These are phyloP conservation scores for Mellilla xanthometata DNA, from an alignment of 2,888 invertebrate genomes.

Conservation along the genomic window DNA sequence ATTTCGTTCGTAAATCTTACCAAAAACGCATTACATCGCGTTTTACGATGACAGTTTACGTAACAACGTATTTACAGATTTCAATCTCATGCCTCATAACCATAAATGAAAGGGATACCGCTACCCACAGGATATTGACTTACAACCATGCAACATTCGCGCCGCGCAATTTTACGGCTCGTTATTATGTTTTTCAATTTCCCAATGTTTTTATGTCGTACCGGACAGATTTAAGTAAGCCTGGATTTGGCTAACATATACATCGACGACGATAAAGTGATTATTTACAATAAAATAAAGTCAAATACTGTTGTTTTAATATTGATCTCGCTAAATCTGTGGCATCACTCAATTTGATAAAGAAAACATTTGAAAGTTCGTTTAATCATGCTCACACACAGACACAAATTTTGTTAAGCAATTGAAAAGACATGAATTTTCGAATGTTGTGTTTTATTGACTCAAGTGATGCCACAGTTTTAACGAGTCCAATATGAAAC, in stretches of 20 bases:
- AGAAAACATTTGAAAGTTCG: no score
- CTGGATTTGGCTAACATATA: background rate
- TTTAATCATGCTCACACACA: no score
- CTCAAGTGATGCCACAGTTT: no score
- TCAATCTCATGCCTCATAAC: slow-evolving; percentile 18
- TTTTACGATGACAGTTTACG: slow-evolving; percentile 12
- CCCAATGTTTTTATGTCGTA: slow-evolving; percentile 6
- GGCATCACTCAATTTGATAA: no score
- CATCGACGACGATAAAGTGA: no score
- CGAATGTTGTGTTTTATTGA: no score
- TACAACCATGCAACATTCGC: slow-evolving; percentile 4
- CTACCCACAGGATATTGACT: slow-evolving; percentile 17
- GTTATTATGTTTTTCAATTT: slow-evolving; percentile 19
- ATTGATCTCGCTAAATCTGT: no score
- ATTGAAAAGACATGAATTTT: no score
- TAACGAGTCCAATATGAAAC: no score
- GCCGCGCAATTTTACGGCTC: slow-evolving; percentile 14
- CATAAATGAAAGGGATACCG: slow-evolving; percentile 21
- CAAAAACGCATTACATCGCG: slow-evolving; percentile 7
- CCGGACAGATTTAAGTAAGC: background rate
- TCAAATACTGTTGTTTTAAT: no score
- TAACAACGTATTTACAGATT: slow-evolving; percentile 18
- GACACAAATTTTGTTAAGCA: no score
- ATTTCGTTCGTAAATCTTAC: background rate
- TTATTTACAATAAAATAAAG: no score